Evolutionary conservation across 2,888 invertebrate genomes (phyloP).

Genomic region (Mesodorylaimus sp.): DNA sequence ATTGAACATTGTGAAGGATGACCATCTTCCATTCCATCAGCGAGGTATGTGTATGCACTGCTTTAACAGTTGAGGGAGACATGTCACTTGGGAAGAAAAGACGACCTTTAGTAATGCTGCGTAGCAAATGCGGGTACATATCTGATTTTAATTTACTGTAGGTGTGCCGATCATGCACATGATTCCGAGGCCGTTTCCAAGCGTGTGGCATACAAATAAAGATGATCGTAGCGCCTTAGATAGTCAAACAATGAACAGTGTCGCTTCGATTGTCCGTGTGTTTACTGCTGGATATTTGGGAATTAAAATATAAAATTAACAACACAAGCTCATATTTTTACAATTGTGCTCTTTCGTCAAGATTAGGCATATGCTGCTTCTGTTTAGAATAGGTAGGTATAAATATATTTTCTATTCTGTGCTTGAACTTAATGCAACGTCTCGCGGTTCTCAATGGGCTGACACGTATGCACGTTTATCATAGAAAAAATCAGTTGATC

Average conservation of each 20-base stretch:
- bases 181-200: slow-evolving; percentile 2
- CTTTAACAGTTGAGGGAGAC: neutral
- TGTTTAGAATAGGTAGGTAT: too few species aligned
- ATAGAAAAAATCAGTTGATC: too few species aligned
- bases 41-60: neutral
- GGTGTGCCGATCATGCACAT: slow-evolving; percentile 3
- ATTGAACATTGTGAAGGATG: neutral
- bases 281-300: slow-evolving; percentile 2
- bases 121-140: neutral
- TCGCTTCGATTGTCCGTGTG: slow-evolving; percentile 6
- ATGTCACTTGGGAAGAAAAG: neutral
- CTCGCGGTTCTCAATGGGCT: too few species aligned
- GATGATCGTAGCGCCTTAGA: slow-evolving; percentile 3
- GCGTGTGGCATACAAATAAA: slow-evolving; percentile 1
- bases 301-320: too few species aligned
- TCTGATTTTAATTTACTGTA: too few species aligned
- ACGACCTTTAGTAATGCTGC: neutral
- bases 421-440: too few species aligned
- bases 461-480: too few species aligned
- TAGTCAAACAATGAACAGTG: neutral
- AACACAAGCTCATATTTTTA: too few species aligned
- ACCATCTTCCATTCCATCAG: slow-evolving; percentile 6
- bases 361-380: too few species aligned
- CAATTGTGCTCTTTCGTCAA: too few species aligned
- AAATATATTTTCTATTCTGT: too few species aligned